Percentiles rank a stretch among this genome's conserved stretches.
Evolutionary conservation across 2,113 vertebrate genomes (phyloP).

Genomic region (Dromiciops gliroides): DNA sequence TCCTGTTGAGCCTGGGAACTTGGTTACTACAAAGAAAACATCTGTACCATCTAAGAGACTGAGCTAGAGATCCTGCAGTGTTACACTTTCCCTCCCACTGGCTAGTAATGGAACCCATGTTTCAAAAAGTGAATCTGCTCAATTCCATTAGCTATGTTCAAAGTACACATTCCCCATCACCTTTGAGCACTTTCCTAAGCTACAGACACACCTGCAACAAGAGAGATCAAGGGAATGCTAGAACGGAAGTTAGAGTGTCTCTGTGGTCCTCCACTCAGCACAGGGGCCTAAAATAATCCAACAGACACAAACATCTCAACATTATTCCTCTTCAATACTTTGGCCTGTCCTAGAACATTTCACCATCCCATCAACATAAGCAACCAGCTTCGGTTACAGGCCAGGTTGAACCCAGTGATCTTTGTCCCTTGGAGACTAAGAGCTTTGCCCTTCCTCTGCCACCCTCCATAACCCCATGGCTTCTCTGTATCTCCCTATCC

Average conservation of each 20-base stretch:
- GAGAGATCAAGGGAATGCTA: neutral
- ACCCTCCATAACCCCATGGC: neutral
- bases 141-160: neutral
- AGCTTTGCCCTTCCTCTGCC: neutral
- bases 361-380: neutral
- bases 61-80: neutral
- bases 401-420: neutral
- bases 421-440: neutral
- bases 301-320: neutral
- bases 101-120: neutral
- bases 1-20: neutral
- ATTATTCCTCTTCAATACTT: neutral
- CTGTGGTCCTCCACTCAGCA: neutral
- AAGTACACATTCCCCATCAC: neutral
- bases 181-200: neutral
- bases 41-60: neutral
- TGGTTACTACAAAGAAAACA: conserved; percentile 20
- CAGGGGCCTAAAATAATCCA: neutral
- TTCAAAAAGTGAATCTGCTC: neutral
- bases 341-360: neutral
- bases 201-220: neutral
- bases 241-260: neutral
- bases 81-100: neutral
- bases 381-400: neutral
- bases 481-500: neutral